Evolutionary conservation across 2,113 vertebrate species (phyloP), one percentile per base, ranked within the genome.

Genomic region (Heterocephalus glaber): DNA sequence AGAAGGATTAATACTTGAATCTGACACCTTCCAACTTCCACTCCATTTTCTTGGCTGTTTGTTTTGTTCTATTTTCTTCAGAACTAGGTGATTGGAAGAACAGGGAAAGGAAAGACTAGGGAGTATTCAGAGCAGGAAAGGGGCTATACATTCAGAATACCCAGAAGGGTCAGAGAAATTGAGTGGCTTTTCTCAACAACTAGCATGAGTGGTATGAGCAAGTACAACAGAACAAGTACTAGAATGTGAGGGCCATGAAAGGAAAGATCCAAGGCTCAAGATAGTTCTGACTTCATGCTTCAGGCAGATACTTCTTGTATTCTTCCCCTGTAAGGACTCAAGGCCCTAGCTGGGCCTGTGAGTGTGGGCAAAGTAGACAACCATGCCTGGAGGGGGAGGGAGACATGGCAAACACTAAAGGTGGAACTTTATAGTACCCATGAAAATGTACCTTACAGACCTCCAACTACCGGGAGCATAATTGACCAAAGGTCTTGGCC

Each of bases 11-110:
- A 95, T 14, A 89, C 44, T 66, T 87, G 12, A 19, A 81, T 72
- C 58, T 88, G 44, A 92, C 35, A 61, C 20, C 92, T 35, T 89
- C 30, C 54, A 96, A 92, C 82, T 90, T 41, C 76, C 41, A 89
- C 38, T 13, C 16, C 17, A 68, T 38, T 28, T 91, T 30, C 52
- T 65, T 94, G 61, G 52, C 56, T 30, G n/a, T 41, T 12, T 89
- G 65, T 85, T 86, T 92, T 70, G 16, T 24, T 93, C 47, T 92
- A 24, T 94, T n/a, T 85, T 96, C 77, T 90, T 24, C 54, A 92
- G 72, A 80, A 7, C 8, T 77, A 44, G 49, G 7, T 88, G 35
- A 90, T 86, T 66, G 61, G 38, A 61, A 86, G 49, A 41, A 74
- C 60, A 76, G 35, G 13, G 38, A 83, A 95, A 89, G 41, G 38